A percentile compares a stretch with the other conserved stretches of the same genome.
Evolutionary conservation across 2,888 invertebrate genomes (phyloP).

Genomic region (Leptinotarsa haldemani): DNA sequence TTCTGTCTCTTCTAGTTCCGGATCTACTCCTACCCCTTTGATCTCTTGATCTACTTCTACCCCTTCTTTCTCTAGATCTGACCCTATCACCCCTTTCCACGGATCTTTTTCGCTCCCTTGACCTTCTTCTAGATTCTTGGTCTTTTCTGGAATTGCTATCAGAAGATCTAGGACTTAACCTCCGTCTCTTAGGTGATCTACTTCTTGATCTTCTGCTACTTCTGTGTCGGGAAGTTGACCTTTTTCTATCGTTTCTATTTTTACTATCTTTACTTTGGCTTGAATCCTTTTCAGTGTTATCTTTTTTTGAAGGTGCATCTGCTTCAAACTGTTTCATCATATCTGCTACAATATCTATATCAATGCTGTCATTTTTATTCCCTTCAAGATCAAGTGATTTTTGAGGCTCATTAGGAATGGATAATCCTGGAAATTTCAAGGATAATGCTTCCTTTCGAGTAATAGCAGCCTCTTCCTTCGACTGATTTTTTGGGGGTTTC

Average conservation of each 20-base stretch:
- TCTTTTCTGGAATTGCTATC: slow-evolving; percentile 34
- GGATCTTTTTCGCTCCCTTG: slow-evolving; percentile 44
- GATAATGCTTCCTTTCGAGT: slow-evolving; percentile 70
- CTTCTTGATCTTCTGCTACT: slow-evolving; percentile 49
- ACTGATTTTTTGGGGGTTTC: slow-evolving; percentile 72
- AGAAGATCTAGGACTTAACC: slow-evolving; percentile 53
- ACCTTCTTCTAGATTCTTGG: slow-evolving; percentile 43
- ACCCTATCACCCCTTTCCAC: slow-evolving; percentile 55
- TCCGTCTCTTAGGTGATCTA: slow-evolving; percentile 48
- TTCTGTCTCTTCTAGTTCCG: slow-evolving; percentile 46
- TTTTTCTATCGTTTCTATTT: slow-evolving; percentile 8
- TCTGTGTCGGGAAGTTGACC: slow-evolving; percentile 12
- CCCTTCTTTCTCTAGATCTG: slow-evolving; percentile 50
- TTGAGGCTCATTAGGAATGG: slow-evolving; percentile 80
- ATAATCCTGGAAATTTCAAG: slow-evolving; percentile 82
- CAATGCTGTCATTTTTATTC: slow-evolving; percentile 54
- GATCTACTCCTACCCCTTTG: slow-evolving; percentile 54
- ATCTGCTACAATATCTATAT: slow-evolving; percentile 75
- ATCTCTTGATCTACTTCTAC: slow-evolving; percentile 53
- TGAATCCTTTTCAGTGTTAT: slow-evolving; percentile 40
- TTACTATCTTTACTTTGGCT: slow-evolving; percentile 53
- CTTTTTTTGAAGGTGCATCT: slow-evolving; percentile 76
- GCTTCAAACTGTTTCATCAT: slow-evolving; percentile 90
- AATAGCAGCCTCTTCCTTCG: slow-evolving; percentile 41
- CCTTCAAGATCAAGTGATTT: slow-evolving; percentile 60